Base-by-base conservation (phyloP, 1,140 invertebrate species). In the Acromyrmex charruanus region DNA sequence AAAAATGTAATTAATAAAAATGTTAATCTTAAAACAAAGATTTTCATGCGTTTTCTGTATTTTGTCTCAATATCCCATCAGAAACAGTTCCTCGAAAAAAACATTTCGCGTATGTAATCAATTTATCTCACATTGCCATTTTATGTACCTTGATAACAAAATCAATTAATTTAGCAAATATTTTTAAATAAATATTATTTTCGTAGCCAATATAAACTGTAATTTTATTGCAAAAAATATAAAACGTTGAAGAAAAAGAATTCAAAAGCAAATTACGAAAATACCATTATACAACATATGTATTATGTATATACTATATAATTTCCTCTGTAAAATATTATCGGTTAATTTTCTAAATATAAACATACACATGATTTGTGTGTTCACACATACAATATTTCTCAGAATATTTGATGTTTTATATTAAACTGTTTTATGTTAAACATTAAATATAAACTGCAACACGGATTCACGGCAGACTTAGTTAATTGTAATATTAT, bases 381-480 rank as follows among this genome's bases (percentile, higher is more conserved):
- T 44, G 2, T 16, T 2, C 21, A 3, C 12, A n/a, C 35, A 21
- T 49, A 3, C 9, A 12, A 31, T 12, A 21, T 14, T 39, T 16
- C 0, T 69, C n/a, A 21, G 10, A 75, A 59, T 59, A 75, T 59
- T 2, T 44, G 5, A 44, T 44, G n/a, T 58, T 59, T 58, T 6
- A 39, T 58, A 12, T 35, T 31, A 39, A 59, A 16, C 9, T 18
- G 4, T 28, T 35, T 35, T 35, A 35, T 35, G 31, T 35, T 35
- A 35, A 35, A n/a, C 16, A 14, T 77, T 65, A 77, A 28, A 6
- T 49, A 12, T 79, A 65, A 65, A 65, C 28, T 79, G 16, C 3
- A 4, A n/a, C 10, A 63, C 2, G 39, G 9, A 44, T 12, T 44
- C 39, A 44, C 4, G 3, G 49, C 16, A 16, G 16, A 14, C 0